Conservation (phyloP, 2,888 invertebrate species). For the Aelia acuminata region DNA sequence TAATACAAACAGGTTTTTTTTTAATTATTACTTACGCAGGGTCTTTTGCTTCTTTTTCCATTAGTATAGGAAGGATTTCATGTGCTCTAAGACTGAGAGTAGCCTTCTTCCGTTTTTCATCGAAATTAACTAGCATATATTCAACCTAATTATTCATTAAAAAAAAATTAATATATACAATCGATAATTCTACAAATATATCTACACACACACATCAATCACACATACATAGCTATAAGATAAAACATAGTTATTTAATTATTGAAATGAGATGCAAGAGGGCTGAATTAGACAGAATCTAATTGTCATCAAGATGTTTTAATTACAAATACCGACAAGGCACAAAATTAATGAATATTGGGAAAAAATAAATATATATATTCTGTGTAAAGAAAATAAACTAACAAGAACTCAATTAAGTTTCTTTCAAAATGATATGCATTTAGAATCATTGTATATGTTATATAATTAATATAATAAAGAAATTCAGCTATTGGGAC, state of each 20-base stretch:
- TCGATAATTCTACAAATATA: no score
- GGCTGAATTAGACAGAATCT: neutral
- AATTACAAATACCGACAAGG: neutral
- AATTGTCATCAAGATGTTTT: neutral
- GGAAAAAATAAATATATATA: neutral
- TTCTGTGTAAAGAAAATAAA: neutral
- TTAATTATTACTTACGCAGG: conserved; percentile 75
- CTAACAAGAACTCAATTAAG: neutral
- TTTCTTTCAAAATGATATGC: neutral
- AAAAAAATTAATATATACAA: no score
- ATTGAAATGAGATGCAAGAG: neutral
- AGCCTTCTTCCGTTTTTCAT: conserved; percentile 86
- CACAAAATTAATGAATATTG: neutral
- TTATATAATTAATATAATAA: neutral
- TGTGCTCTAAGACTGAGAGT: conserved; percentile 88
- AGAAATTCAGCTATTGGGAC: neutral
- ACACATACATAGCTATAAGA: neutral
- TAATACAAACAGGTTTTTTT: neutral
- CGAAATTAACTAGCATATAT: conserved; percentile 95
- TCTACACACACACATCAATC: no score
- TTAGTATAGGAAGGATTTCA: conserved; percentile 83
- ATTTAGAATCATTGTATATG: neutral
- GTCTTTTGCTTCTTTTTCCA: conserved; percentile 84
- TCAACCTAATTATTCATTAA: conserved; percentile 77
- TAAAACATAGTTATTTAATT: neutral